phyloP scores from a whole-genome alignment of 2,113 vertebrate species.

The Grammatotria lemairii region DNA sequence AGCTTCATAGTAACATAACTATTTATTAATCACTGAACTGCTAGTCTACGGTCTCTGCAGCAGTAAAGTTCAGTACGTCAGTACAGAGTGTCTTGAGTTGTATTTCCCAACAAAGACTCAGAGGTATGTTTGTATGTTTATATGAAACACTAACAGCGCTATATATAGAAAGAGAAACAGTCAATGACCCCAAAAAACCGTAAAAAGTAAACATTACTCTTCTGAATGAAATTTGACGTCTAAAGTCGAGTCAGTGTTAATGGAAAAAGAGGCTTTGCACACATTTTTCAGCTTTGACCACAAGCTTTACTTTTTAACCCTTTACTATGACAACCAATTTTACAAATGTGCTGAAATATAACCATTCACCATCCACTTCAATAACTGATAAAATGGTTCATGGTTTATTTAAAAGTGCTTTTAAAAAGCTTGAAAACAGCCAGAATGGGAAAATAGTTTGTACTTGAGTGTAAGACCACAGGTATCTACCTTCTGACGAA shows the following conservation, averaged over 20 bases:
- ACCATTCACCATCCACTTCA: not conserved
- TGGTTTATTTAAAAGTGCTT: not conserved
- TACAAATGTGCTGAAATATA: not conserved
- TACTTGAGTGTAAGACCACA: not conserved
- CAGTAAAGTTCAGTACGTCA: not conserved
- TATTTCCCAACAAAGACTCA: not conserved
- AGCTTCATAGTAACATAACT: not conserved
- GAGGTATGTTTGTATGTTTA: not conserved
- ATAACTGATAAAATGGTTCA: not conserved
- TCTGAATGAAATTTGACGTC: not conserved
- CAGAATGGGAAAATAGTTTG: not conserved
- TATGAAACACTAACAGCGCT: not conserved
- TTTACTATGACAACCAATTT: not conserved
- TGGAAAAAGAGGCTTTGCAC: not conserved
- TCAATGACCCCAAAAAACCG: not conserved
- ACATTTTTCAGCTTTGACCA: not conserved
- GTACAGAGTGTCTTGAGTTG: not conserved
- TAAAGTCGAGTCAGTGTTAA: not conserved
- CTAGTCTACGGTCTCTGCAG: not conserved
- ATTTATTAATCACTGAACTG: not conserved
- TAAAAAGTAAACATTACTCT: not conserved
- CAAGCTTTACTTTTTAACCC: not conserved
- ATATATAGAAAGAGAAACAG: not conserved
- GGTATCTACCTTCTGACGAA: conserved; percentile 86
- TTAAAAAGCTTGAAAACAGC: not conserved